Conservation (phyloP, 2,113 vertebrate species). For the Cryptotis parvus region DNA sequence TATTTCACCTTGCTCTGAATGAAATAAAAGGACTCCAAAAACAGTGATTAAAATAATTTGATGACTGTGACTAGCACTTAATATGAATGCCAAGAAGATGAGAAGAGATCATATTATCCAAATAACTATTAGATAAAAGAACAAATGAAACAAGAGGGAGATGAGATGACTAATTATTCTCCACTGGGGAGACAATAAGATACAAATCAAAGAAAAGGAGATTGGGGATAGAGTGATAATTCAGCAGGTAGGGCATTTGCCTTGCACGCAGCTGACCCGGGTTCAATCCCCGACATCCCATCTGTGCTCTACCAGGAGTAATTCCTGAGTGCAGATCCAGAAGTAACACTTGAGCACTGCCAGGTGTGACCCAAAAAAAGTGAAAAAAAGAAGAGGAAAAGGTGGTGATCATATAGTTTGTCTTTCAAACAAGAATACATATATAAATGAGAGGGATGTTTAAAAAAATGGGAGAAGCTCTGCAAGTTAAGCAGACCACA, state of each 20-base stretch:
- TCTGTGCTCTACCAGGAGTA: too few species aligned
- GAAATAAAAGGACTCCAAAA: neutral
- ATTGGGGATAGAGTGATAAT: too few species aligned
- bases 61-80: neutral
- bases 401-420: neutral
- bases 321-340: too few species aligned
- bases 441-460: neutral
- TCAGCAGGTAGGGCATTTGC: too few species aligned
- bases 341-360: too few species aligned
- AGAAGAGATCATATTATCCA: neutral
- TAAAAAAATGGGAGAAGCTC: neutral
- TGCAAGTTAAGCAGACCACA: neutral
- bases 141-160: neutral
- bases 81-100: neutral
- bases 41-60: neutral
- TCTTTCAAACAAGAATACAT: neutral
- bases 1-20: neutral
- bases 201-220: neutral
- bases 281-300: too few species aligned
- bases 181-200: neutral
- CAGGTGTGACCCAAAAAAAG: too few species aligned
- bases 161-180: neutral
- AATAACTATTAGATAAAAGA: neutral
- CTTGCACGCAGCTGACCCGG: too few species aligned
- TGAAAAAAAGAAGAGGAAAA: too few species aligned